Conservation (phyloP, 2,888 invertebrate species). For the Heteropelma amictum region DNA sequence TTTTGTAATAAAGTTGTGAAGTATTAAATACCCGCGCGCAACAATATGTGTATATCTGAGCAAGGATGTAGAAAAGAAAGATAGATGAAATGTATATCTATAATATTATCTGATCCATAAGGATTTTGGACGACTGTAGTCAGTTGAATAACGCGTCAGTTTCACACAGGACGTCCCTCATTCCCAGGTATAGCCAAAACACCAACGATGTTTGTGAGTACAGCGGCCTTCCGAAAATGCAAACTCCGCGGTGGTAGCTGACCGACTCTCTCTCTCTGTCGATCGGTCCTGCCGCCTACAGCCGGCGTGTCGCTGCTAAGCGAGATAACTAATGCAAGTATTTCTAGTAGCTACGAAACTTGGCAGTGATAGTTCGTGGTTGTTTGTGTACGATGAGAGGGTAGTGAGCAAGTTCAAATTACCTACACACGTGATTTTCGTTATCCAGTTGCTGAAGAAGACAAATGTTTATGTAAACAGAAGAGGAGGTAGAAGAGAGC, state of each 20-base stretch:
- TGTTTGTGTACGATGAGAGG: constrained; percentile 8
- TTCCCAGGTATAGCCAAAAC: constrained; percentile 49
- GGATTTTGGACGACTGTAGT: constrained; percentile 19
- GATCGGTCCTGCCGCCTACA: constrained; percentile 42
- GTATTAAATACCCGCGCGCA: no score
- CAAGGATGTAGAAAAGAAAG: neutral
- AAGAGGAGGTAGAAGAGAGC: no score
- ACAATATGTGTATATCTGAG: no score
- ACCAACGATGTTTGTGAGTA: constrained; percentile 19
- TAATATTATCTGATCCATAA: constrained; percentile 19
- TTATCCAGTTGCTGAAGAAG: no score
- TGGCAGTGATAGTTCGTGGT: no score
- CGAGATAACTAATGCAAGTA: constrained; percentile 41
- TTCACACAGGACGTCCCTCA: constrained; percentile 56
- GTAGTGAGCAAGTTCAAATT: no score
- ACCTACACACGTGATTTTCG: no score
- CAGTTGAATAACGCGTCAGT: constrained; percentile 49
- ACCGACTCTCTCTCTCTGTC: no score
- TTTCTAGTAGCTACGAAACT: constrained; percentile 12
- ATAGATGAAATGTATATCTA: constrained; percentile 10
- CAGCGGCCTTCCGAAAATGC: constrained; percentile 41
- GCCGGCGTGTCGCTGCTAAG: constrained; percentile 12
- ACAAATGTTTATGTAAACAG: no score
- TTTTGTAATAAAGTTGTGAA: no score
- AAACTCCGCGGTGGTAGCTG: constrained; percentile 40